Percentiles rank a stretch among this genome's conserved stretches.
Evolutionary conservation across 2,797 vertebrate genomes (phyloP).

Genomic region (Neosilurus hyrtlii): DNA sequence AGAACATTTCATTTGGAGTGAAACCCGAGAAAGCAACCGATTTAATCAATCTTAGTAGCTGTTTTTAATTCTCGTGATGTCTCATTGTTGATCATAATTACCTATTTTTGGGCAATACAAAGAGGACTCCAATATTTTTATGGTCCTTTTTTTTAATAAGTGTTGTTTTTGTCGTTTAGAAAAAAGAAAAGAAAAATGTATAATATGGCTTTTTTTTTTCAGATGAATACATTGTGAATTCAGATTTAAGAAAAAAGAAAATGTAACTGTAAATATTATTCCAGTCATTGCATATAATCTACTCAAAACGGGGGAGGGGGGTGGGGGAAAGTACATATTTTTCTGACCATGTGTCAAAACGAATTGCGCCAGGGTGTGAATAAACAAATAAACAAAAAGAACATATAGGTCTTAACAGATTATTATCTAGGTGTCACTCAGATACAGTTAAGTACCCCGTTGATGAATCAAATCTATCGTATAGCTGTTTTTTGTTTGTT

Average conservation of each 20-base stretch:
- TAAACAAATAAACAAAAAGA: constrained; percentile 62
- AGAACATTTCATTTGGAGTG: constrained; percentile 61
- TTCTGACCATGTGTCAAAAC: constrained; percentile 88
- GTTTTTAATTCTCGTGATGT: constrained; percentile 88
- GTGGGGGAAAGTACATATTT: constrained; percentile 84
- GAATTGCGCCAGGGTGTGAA: constrained; percentile 83
- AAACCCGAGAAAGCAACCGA: constrained; percentile 63
- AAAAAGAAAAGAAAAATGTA: constrained; percentile 59
- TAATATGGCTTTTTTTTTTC: constrained; percentile 70
- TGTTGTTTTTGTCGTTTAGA: constrained; percentile 82
- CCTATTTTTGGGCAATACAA: constrained; percentile 99
- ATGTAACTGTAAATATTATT: constrained; percentile 97
- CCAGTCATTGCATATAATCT: constrained; percentile 94
- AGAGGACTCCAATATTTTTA: constrained; percentile 93
- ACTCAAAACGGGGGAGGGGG: constrained; percentile 79
- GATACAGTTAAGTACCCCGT: constrained; percentile 72
- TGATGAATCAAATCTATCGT: constrained; percentile 65
- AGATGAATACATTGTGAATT: constrained; percentile 85
- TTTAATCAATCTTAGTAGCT: constrained; percentile 77
- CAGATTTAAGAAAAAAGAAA: constrained; percentile 82
- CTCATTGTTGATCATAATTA: constrained; percentile 92
- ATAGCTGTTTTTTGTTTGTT: constrained; percentile 50
- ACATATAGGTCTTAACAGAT: constrained; percentile 70
- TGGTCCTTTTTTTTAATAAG: constrained; percentile 93
- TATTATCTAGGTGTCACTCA: constrained; percentile 69